Evolutionary conservation across 2,888 invertebrate species (phyloP), one percentile per base, ranked within the genome.

Genomic region (Margaritifera margaritifera): DNA sequence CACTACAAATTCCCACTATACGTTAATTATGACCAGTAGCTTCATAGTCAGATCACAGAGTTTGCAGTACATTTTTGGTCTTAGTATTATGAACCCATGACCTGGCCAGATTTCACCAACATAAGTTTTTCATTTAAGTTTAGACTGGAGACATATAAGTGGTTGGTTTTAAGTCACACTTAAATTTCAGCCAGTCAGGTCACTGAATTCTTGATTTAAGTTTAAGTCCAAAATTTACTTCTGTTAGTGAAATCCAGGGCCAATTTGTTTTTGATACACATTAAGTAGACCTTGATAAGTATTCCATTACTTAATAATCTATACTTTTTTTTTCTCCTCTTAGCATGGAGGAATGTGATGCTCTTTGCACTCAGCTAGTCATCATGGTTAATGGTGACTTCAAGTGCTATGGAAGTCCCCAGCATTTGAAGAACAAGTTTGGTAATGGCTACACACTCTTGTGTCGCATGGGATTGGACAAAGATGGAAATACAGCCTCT

Each of bases 271-370:
- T 55, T 55, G 2, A 55, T 11, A 55, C 11, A 55, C n/a, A 55
- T 11, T 18, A 24, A 55, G n/a, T 55, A 19, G 19, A n/a, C 24
- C 15, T 55, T 22, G 1, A n/a, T 55, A 55, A 55, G 15, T 55
- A 22, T 11, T 55, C n/a, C 55, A 55, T 55, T 24, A 20, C 55
- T 55, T n/a, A 11, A 55, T 55, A 24, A 55, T n/a, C 11, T 57
- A 57, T 25, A 6, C 56, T 25, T 20, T 18, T 24, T 19, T 52
- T 53, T 56, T 27, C 51, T 3, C 24, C 59, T 85, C 84, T 22
- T 89, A 95, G 95, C 84, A 95, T 96, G 95, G 95, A 95, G 88
- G 95, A 96, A 90, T 95, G 95, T 90, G 95, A 95, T 86, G 93
- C 94, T 56, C 91, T 95, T 25, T 95, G 95, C 88, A 92, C 93